These are phyloP conservation scores for Glareola pratincola DNA, from an alignment of 2,113 vertebrate species.

Conservation along the genomic window DNA sequence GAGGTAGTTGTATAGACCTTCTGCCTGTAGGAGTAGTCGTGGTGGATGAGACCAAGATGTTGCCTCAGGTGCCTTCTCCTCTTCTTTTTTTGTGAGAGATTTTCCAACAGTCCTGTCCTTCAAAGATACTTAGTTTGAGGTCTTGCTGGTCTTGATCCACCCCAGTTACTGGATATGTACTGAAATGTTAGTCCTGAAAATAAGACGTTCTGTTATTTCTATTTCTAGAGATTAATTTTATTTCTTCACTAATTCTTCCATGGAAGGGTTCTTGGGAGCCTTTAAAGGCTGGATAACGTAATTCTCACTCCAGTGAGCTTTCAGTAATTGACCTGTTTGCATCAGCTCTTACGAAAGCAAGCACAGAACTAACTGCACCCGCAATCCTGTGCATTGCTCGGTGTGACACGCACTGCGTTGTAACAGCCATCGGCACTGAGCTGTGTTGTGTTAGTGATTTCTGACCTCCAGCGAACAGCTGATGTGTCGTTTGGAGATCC, in stretches of 20 bases:
- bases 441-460: background rate
- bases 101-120: background rate
- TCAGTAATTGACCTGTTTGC: background rate
- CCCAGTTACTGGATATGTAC: background rate
- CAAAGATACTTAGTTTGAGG: background rate
- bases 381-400: rapidly evolving
- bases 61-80: background rate
- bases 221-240: background rate
- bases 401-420: rapidly evolving
- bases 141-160: background rate
- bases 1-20: background rate
- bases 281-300: background rate
- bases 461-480: background rate
- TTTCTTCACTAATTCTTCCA: background rate
- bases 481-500: background rate
- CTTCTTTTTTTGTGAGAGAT: background rate
- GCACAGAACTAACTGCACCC: rapidly evolving
- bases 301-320: background rate
- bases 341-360: rapidly evolving
- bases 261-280: background rate
- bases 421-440: rapidly evolving
- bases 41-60: background rate
- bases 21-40: rapidly evolving
- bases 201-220: background rate
- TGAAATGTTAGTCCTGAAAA: background rate